These are phyloP conservation scores for Typhlichthys eigenmanni DNA, from an alignment of 2,797 vertebrate genomes.

Conservation along the genomic window DNA sequence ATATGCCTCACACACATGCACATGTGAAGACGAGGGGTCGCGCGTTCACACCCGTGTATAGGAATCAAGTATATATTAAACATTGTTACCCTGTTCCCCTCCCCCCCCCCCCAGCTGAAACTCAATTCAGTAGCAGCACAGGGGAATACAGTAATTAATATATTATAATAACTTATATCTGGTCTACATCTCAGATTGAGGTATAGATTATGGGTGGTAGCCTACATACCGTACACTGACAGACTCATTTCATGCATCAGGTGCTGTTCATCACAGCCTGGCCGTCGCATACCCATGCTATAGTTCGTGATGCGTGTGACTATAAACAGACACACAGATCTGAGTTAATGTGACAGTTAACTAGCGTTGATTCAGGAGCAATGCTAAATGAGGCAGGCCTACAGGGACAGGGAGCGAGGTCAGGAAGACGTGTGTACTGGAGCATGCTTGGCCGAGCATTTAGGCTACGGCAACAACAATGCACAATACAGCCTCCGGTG, in stretches of 20 bases:
- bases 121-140: too few relatives aligned
- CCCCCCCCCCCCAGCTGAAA: too few relatives aligned
- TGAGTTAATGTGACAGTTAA: constrained; percentile 77
- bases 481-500: constrained; percentile 77
- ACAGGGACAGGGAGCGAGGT: constrained; percentile 58
- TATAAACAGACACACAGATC: constrained; percentile 57
- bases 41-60: constrained; percentile 49
- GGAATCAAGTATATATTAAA: constrained; percentile 16
- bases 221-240: constrained; percentile 22
- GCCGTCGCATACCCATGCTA: constrained; percentile 51
- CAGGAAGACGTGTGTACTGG: constrained; percentile 73
- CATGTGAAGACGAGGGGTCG: constrained; percentile 51
- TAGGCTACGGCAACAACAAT: constrained; percentile 83
- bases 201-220: constrained; percentile 34
- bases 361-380: constrained; percentile 77
- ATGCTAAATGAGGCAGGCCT: constrained; percentile 73
- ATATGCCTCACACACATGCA: constrained; percentile 41
- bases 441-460: constrained; percentile 81
- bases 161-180: constrained; percentile 21
- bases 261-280: constrained; percentile 44
- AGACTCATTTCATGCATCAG: constrained; percentile 24
- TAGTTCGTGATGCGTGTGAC: constrained; percentile 63
- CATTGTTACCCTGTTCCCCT: too few relatives aligned
- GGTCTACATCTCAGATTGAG: constrained; percentile 1
- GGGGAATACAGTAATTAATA: constrained; percentile 18